Evolutionary conservation across 2,797 vertebrate species (phyloP).

Genomic region (Cirrhinus mrigala): DNA sequence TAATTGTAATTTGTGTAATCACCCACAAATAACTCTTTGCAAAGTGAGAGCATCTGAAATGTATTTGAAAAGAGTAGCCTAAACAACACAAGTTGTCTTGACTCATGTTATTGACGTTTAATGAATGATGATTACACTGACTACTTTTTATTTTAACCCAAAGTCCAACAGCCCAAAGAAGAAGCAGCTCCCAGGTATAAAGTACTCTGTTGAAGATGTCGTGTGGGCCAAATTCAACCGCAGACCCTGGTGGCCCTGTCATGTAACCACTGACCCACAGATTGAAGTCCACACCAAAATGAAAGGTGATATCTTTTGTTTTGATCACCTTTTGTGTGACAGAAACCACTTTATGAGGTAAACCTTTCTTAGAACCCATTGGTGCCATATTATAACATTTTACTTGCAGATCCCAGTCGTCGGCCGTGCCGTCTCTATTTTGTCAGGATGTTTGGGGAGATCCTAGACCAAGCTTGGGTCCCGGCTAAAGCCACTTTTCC

Average conservation of each 20-base stretch:
- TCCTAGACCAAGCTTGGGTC: slow-evolving; percentile 90
- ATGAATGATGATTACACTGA: not conserved
- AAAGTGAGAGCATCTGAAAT: slow-evolving; percentile 4
- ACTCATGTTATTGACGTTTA: not conserved
- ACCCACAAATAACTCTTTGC: slow-evolving; percentile 3
- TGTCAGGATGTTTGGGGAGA: slow-evolving; percentile 90
- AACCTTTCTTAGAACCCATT: not conserved
- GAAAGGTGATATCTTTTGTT: slow-evolving; percentile 85
- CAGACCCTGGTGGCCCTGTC: slow-evolving; percentile 98
- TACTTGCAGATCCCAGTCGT: slow-evolving; percentile 78
- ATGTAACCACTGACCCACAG: slow-evolving; percentile 84
- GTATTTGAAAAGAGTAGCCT: not conserved
- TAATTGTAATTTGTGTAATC: not conserved
- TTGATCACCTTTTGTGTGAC: not conserved
- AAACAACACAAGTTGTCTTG: slow-evolving; percentile 4
- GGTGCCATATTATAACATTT: not conserved
- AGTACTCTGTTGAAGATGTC: slow-evolving; percentile 90
- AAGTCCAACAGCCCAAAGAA: slow-evolving; percentile 85
- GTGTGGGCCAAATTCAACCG: slow-evolving; percentile 99
- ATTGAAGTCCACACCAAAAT: slow-evolving; percentile 90
- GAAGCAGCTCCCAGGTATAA: slow-evolving; percentile 83
- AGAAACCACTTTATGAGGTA: not conserved
- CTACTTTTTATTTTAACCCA: slow-evolving; percentile 50
- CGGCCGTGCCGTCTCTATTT: slow-evolving; percentile 93
- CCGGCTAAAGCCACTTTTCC: slow-evolving; percentile 86